Conservation (phyloP, 2,888 invertebrate genomes). For the Orgyia antiqua region DNA sequence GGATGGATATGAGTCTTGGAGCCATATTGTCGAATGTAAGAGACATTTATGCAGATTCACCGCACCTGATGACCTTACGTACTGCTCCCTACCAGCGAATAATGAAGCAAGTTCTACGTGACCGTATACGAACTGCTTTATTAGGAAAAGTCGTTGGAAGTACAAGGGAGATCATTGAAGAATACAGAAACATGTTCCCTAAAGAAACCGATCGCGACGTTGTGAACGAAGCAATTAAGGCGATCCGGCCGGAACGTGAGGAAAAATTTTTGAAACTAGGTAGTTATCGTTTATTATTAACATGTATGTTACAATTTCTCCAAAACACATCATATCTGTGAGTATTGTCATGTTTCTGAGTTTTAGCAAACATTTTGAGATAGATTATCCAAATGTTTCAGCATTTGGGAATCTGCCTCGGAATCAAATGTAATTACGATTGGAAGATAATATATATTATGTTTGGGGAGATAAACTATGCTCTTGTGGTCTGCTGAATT, state of each 20-base stretch:
- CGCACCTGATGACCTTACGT: constrained; percentile 15
- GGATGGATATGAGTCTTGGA: constrained; percentile 59
- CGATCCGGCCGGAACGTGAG: constrained; percentile 12
- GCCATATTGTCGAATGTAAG: constrained; percentile 46
- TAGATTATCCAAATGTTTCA: too few species aligned
- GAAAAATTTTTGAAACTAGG: constrained; percentile 18
- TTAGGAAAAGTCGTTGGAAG: constrained; percentile 40
- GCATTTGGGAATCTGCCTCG: too few species aligned
- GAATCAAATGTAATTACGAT: too few species aligned
- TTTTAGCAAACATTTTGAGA: too few species aligned
- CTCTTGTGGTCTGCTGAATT: too few species aligned
- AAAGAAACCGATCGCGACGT: constrained; percentile 41
- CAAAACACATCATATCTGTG: too few species aligned
- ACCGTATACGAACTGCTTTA: constrained; percentile 48
- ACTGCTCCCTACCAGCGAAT: constrained; percentile 23
- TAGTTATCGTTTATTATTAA: constrained; percentile 30
- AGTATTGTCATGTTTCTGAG: too few species aligned
- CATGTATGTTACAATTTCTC: too few species aligned
- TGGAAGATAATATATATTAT: too few species aligned
- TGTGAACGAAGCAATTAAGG: constrained; percentile 33
- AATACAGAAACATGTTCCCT: constrained; percentile 44
- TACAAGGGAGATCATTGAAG: constrained; percentile 27
- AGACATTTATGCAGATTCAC: constrained; percentile 12
- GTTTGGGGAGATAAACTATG: too few species aligned
- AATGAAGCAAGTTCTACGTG: constrained; percentile 51